These are phyloP conservation scores for Eurytoma californica DNA, from an alignment of 2,888 invertebrate species.

Conservation along the genomic window DNA sequence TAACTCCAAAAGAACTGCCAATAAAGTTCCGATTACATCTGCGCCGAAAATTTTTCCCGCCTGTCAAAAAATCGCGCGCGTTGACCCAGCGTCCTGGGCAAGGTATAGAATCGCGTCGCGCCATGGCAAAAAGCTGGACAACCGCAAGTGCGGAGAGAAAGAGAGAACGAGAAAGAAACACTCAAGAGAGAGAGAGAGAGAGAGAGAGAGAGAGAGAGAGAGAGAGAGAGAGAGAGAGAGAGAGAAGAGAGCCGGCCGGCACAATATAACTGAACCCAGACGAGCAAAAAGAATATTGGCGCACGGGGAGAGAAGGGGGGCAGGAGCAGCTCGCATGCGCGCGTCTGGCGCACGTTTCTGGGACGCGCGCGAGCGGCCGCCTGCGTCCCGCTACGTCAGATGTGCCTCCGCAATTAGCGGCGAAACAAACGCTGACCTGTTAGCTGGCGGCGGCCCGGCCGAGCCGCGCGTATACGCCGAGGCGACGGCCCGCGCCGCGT, in stretches of 20 bases:
- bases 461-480: constrained; percentile 51
- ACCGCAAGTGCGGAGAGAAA: no score
- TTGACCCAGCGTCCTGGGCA: no score
- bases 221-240: constrained; percentile 11
- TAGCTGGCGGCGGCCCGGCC: constrained; percentile 59
- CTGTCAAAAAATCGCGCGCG: no score
- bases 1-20: no score
- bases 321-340: neutral
- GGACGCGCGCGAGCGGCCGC: constrained; percentile 58
- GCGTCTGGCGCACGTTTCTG: constrained; percentile 59
- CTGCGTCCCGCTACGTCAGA: constrained; percentile 68
- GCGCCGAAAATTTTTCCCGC: no score
- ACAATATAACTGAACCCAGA: neutral
- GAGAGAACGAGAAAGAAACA: neutral
- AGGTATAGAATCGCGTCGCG: no score
- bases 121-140: no score
- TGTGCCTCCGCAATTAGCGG: constrained; percentile 65
- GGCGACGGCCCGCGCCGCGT: constrained; percentile 48
- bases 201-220: neutral
- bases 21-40: no score
- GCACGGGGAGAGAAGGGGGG: no score
- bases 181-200: constrained; percentile 30
- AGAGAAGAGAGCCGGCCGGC: neutral
- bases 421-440: constrained; percentile 68
- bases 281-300: constrained; percentile 15